Conservation (phyloP, 2,888 invertebrate species). For the Cantharis rustica region DNA sequence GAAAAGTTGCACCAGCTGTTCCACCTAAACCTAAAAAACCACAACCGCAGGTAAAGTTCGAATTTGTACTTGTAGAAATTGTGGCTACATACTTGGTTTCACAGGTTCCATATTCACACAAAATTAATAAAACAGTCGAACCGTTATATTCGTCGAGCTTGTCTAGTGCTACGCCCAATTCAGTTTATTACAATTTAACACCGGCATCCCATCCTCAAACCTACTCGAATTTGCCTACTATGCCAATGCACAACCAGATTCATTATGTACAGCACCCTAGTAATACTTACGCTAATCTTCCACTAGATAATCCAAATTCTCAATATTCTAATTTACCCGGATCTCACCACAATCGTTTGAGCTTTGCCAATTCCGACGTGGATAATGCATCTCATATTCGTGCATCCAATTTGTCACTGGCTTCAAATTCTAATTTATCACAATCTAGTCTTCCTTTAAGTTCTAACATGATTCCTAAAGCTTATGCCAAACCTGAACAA, state of each 20-base stretch:
- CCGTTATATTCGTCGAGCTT: constrained; percentile 77
- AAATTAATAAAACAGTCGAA: constrained; percentile 70
- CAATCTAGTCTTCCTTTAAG: constrained; percentile 19
- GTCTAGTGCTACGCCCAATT: constrained; percentile 43
- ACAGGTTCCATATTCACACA: constrained; percentile 78
- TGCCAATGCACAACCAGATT: constrained; percentile 35
- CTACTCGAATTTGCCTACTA: constrained; percentile 41
- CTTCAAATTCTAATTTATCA: constrained; percentile 2
- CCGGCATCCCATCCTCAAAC: constrained; percentile 43
- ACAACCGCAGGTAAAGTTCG: constrained; percentile 60
- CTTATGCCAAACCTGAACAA: constrained; percentile 41
- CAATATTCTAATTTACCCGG: constrained; percentile 25
- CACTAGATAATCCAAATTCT: constrained; percentile 3
- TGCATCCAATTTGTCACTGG: constrained; percentile 9
- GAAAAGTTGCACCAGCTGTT: constrained; percentile 77
- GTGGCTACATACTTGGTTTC: constrained; percentile 33
- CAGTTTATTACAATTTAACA: constrained; percentile 51
- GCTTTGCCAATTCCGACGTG: constrained; percentile 13
- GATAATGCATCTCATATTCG: constrained; percentile 19
- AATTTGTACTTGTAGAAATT: neutral
- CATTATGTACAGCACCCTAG: constrained; percentile 43
- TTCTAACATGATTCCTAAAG: constrained; percentile 37
- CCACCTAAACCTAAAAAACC: constrained; percentile 79
- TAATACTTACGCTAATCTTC: constrained; percentile 36
- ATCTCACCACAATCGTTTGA: neutral